Percentiles rank a stretch among this genome's conserved stretches.
Conservation (phyloP, 1,140 invertebrate species). For the Pemphigus obesinymphae region DNA sequence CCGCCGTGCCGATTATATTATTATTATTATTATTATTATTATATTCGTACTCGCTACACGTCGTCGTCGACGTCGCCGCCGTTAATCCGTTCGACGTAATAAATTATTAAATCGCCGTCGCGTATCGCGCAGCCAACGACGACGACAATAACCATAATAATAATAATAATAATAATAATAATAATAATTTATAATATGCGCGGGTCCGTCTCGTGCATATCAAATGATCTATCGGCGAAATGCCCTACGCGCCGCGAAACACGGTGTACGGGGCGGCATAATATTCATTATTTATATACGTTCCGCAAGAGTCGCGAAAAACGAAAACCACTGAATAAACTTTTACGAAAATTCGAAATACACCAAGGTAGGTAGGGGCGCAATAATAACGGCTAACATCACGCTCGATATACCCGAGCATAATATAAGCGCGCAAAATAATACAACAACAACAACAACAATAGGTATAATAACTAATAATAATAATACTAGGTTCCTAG, state of each 20-base stretch:
- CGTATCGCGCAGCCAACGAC: neutral
- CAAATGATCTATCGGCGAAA: neutral
- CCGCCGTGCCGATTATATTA: neutral
- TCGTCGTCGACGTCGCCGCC: neutral
- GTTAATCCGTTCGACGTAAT: constrained; percentile 19
- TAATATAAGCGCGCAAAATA: neutral
- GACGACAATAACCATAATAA: neutral
- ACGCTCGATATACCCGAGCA: neutral
- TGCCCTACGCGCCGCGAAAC: neutral
- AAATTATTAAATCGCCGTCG: constrained; percentile 22
- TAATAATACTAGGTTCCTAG: neutral
- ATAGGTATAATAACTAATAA: neutral
- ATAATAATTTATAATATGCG: neutral
- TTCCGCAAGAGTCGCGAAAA: too few relatives aligned
- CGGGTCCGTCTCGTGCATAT: neutral
- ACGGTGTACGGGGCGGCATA: neutral
- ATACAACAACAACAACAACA: neutral
- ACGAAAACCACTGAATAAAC: too few relatives aligned
- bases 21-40: constrained; percentile 24
- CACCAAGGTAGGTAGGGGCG: too few relatives aligned
- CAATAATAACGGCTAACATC: too few relatives aligned
- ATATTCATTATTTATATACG: too few relatives aligned
- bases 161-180: neutral
- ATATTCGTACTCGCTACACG: constrained; percentile 22
- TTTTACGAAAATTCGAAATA: too few relatives aligned